Evolutionary conservation across 2,797 vertebrate genomes (phyloP).

Genomic region (Miichthys miiuy): DNA sequence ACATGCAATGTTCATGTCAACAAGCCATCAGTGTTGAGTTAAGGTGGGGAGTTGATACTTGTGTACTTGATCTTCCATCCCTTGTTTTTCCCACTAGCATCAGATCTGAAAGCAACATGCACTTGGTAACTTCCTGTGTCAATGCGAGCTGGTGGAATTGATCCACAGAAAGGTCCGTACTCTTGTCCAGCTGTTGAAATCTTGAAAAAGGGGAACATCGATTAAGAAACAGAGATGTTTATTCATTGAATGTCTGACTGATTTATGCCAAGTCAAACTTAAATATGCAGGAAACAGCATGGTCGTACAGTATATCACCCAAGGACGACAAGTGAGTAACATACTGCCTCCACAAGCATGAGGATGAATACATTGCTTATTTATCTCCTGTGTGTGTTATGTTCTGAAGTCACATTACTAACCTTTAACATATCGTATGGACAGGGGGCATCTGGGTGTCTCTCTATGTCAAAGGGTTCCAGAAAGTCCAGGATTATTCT

Average conservation of each 20-base stretch:
- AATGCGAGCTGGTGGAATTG: constrained; percentile 77
- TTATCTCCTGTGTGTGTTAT: constrained; percentile 56
- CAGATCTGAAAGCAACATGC: constrained; percentile 82
- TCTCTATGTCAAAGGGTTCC: constrained; percentile 87
- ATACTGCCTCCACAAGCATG: constrained; percentile 76
- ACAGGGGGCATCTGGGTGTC: constrained; percentile 83
- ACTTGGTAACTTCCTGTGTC: constrained; percentile 85
- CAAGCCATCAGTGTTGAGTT: constrained; percentile 1
- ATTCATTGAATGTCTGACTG: constrained; percentile 49
- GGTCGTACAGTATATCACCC: constrained; percentile 65
- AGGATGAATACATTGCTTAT: constrained; percentile 84
- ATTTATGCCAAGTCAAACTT: constrained; percentile 41
- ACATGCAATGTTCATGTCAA: background rate
- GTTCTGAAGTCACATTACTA: constrained; percentile 45
- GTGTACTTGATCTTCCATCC: constrained; percentile 90
- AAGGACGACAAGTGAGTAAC: constrained; percentile 51
- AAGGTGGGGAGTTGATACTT: constrained; percentile 56
- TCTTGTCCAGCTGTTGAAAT: constrained; percentile 82
- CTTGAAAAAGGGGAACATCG: constrained; percentile 68
- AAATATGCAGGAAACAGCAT: constrained; percentile 64
- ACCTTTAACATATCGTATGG: constrained; percentile 90
- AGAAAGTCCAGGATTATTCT: constrained; percentile 85
- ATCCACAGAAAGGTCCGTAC: constrained; percentile 88
- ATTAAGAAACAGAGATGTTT: constrained; percentile 22
- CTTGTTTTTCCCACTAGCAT: constrained; percentile 82